Evolutionary conservation across 2,888 invertebrate species (phyloP), one percentile per base, ranked within the genome.

Genomic region (Polyommatus icarus): DNA sequence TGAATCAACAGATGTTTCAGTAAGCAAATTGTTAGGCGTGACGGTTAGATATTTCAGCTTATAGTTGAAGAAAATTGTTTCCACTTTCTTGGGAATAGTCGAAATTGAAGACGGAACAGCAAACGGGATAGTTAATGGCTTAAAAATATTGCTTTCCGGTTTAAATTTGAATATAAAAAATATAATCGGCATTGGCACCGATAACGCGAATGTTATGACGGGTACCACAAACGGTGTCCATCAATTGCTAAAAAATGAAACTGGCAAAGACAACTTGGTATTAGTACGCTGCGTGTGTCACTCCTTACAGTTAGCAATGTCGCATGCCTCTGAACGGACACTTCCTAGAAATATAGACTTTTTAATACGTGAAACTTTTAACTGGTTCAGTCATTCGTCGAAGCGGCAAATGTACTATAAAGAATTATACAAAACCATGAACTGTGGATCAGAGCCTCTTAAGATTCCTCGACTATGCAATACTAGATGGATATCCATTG

Each of bases 141-240:
- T 50, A 50, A 50, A 50, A 50, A 50, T 50, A 50, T 50, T 50
- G 50, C 50, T 50, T 50, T 50, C 50, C 50, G 50, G 50, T 50
- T 50, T 50, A 50, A 50, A 50, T 50, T 15, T 50, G 50, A 50
- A 50, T 50, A 50, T 50, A 50, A 40, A 40, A 40, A 40, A 40
- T 40, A 40, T 8, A 40, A 40, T 40, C 36, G 36, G 84, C 7
- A 82, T 86, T 24, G 85, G 85, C 3, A 83, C 84, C 0, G 85
- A 86, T 76, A 87, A 87, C 81, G 87, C 87, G 6, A 80, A 84
- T 10, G 84, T 85, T 1, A 86, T 87, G 86, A 84, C 83, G 32
- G 36, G 36, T 8, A 85, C 85, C 1, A 40, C 77, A 1, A 85
- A 85, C 76, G 81, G 85, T 12, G 85, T 87, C 8, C 76, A 82